phyloP scores from a whole-genome alignment of 2,888 invertebrate species.

The Muscina levida region DNA sequence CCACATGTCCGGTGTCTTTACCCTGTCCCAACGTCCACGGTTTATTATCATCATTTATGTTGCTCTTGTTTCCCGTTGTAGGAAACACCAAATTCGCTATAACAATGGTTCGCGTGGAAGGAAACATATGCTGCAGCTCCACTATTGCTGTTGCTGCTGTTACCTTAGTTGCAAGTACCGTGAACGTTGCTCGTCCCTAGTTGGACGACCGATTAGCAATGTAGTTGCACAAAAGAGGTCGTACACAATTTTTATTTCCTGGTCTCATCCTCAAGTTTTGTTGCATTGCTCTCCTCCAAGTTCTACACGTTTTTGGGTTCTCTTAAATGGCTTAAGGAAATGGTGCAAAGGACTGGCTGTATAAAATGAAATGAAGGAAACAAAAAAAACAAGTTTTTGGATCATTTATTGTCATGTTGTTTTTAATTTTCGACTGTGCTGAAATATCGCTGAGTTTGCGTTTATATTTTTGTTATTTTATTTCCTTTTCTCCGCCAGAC shows the following conservation, averaged over 20 bases:
- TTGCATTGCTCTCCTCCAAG: not conserved
- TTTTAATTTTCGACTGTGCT: not conserved
- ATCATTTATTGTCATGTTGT: not conserved
- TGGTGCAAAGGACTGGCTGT: too few species aligned
- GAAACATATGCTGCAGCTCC: slow-evolving; percentile 21
- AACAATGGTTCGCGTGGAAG: not conserved
- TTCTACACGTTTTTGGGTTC: too few species aligned
- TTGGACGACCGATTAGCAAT: slow-evolving; percentile 44
- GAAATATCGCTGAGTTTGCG: not conserved
- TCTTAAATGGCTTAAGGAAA: too few species aligned
- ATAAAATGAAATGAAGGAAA: not conserved
- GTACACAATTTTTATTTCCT: slow-evolving; percentile 29
- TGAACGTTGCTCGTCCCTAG: too few species aligned
- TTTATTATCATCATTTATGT: not conserved
- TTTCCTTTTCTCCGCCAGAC: not conserved
- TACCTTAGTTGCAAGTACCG: not conserved
- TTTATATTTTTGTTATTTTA: too few species aligned
- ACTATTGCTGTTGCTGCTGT: not conserved
- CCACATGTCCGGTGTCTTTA: too few species aligned
- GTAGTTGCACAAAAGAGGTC: slow-evolving; percentile 29
- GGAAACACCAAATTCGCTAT: not conserved
- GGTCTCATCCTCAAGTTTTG: not conserved
- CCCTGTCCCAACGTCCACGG: not conserved
- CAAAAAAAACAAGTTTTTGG: slow-evolving; percentile 4
- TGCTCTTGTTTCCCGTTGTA: not conserved